These are phyloP conservation scores for Corythornis cristatus DNA, from an alignment of 2,113 vertebrate genomes.

Conservation along the genomic window DNA sequence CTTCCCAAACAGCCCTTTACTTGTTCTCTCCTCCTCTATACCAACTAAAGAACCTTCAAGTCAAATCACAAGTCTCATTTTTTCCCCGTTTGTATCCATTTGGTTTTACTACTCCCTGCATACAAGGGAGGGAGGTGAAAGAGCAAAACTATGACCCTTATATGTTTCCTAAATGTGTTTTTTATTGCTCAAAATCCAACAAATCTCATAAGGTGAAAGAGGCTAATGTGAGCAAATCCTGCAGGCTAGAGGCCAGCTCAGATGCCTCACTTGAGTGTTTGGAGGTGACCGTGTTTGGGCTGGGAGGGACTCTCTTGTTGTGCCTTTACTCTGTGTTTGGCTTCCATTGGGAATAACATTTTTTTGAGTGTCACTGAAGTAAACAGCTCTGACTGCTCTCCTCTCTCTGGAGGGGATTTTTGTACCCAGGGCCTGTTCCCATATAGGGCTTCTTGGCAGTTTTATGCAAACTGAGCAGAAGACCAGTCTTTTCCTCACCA, in stretches of 20 bases:
- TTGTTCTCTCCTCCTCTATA: accelerated
- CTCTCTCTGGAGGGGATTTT: neutral
- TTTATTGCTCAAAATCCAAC: slow-evolving; percentile 51
- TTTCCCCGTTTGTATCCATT: slow-evolving; percentile 3
- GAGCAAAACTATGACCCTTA: slow-evolving; percentile 6
- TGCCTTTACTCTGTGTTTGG: neutral
- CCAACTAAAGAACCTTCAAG: neutral
- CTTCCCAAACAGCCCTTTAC: neutral
- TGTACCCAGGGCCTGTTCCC: neutral
- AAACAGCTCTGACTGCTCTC: neutral
- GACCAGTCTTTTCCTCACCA: neutral
- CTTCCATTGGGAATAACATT: neutral
- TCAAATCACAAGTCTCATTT: neutral
- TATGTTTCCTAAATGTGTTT: slow-evolving; percentile 23
- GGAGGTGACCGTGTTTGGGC: neutral
- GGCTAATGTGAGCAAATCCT: neutral
- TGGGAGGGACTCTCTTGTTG: neutral
- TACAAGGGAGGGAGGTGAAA: neutral
- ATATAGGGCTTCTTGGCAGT: accelerated
- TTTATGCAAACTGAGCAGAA: neutral
- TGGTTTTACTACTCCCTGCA: slow-evolving; percentile 12
- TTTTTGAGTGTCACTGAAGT: neutral
- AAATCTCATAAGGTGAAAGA: slow-evolving; percentile 11
- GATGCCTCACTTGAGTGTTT: neutral
- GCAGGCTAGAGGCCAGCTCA: neutral